Evolutionary conservation across 2,113 vertebrate genomes (phyloP).

Genomic region (Apteryx mantelli): DNA sequence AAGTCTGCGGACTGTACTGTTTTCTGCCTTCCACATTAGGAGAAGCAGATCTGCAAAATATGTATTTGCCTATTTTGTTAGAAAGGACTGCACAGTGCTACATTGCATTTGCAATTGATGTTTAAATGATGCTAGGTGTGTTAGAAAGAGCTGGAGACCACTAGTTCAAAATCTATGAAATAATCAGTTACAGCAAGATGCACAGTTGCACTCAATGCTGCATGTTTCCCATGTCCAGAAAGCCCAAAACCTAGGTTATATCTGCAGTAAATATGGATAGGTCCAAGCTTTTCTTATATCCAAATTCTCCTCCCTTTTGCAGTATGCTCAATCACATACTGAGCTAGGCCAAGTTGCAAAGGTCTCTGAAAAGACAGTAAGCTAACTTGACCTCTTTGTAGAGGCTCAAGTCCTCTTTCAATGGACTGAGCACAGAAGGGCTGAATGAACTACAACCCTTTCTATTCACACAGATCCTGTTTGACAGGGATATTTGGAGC

Average conservation of each 20-base stretch:
- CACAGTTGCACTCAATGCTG: rapidly evolving
- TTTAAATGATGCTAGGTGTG: background rate
- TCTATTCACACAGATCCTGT: background rate
- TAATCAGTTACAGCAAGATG: background rate
- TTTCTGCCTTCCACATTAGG: background rate
- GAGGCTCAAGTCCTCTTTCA: background rate
- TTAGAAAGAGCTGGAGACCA: background rate
- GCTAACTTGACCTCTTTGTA: background rate
- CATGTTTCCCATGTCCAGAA: background rate
- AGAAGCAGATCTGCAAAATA: background rate
- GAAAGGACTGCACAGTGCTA: background rate
- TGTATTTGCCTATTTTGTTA: background rate
- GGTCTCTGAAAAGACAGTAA: background rate
- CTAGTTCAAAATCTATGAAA: background rate
- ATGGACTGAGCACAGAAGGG: background rate
- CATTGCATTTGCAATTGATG: background rate
- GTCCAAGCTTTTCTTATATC: background rate
- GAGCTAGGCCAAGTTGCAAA: rapidly evolving
- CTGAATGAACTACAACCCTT: background rate
- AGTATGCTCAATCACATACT: rapidly evolving
- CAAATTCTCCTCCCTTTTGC: background rate
- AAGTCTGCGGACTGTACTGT: background rate
- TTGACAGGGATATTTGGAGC: background rate
- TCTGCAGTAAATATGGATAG: too few relatives aligned
- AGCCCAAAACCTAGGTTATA: background rate